These are phyloP conservation scores for Felis chaus DNA, from an alignment of 2,113 vertebrate genomes.

Conservation along the genomic window DNA sequence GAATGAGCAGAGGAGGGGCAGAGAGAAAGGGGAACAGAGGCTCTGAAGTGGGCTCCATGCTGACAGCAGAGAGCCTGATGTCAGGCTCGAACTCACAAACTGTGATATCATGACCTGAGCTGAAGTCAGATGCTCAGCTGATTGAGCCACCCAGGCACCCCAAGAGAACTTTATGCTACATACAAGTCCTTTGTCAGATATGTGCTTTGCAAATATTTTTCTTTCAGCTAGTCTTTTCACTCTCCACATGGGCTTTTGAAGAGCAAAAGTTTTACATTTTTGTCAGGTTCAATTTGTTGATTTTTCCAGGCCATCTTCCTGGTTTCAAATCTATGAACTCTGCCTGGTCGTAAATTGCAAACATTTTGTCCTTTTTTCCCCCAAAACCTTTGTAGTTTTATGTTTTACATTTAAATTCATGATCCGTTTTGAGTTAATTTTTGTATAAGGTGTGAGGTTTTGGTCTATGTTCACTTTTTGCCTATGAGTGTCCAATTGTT, in stretches of 20 bases:
- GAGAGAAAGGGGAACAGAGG: too few species aligned
- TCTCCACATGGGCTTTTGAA: neutral
- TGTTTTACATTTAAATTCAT: slow-evolving; percentile 2
- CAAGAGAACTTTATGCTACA: neutral
- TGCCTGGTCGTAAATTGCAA: neutral
- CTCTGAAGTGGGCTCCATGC: too few species aligned
- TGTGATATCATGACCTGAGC: too few species aligned
- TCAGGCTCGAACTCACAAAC: too few species aligned
- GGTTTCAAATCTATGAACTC: neutral
- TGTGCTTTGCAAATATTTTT: neutral
- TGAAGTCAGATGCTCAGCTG: too few species aligned
- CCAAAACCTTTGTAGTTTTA: neutral
- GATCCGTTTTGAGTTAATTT: neutral
- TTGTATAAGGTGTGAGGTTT: neutral
- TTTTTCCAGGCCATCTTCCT: neutral
- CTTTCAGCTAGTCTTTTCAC: neutral
- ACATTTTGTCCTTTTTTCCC: neutral
- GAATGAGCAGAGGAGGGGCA: too few species aligned
- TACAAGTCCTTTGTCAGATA: neutral
- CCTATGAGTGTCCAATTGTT: neutral
- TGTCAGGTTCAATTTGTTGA: neutral
- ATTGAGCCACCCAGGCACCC: too few species aligned
- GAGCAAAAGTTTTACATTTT: slow-evolving; percentile 23
- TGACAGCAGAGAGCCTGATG: too few species aligned
- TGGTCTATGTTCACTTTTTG: neutral